These are phyloP conservation scores for Thunnus thynnus DNA, from an alignment of 2,113 vertebrate species.

Conservation along the genomic window DNA sequence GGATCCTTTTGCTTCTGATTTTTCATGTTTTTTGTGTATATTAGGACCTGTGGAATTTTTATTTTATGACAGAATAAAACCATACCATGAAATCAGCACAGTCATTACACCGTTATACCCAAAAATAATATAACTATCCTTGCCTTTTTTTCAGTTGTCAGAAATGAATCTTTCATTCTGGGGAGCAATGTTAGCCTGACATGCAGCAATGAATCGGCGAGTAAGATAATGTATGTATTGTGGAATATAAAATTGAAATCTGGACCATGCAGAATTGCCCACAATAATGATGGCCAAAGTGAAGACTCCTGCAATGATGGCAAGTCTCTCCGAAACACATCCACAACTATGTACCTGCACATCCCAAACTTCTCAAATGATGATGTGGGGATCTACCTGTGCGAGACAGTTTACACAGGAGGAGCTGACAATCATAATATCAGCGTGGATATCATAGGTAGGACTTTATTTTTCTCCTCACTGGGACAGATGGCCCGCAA, in stretches of 20 bases:
- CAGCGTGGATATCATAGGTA: slow-evolving; percentile 67
- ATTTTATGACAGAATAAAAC: neutral
- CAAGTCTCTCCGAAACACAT: slow-evolving; percentile 58
- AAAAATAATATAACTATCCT: neutral
- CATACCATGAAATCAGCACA: neutral
- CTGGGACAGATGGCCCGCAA: neutral
- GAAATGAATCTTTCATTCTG: slow-evolving; percentile 19
- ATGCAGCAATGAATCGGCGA: slow-evolving; percentile 67
- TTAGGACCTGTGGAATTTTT: neutral
- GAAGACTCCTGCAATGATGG: slow-evolving; percentile 62
- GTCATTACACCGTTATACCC: neutral
- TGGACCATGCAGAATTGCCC: slow-evolving; percentile 37
- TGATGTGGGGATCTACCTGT: slow-evolving; percentile 78
- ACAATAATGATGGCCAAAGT: rapidly evolving
- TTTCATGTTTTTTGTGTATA: neutral
- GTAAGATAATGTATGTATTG: slow-evolving; percentile 64
- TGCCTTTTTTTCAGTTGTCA: slow-evolving; percentile 55
- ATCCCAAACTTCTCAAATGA: slow-evolving; percentile 71
- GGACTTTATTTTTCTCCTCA: neutral
- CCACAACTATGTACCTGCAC: slow-evolving; percentile 62
- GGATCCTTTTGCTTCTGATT: neutral
- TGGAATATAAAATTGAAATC: slow-evolving; percentile 63
- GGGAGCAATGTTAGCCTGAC: slow-evolving; percentile 63
- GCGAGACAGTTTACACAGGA: slow-evolving; percentile 58
- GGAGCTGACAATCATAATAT: neutral